phyloP scores from a whole-genome alignment of 1,140 invertebrate species.

The Polyergus mexicanus region DNA sequence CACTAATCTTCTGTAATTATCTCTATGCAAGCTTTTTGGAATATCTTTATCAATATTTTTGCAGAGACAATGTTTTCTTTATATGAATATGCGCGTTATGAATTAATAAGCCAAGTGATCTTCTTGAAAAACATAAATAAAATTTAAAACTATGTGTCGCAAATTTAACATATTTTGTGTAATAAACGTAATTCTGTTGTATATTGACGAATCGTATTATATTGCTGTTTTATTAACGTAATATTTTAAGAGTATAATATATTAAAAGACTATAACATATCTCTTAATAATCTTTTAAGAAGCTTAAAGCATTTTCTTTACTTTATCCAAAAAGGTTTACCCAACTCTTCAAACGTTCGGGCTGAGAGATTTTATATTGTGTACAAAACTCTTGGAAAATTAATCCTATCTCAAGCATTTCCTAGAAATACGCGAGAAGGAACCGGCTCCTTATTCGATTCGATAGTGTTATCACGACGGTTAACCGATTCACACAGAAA shows the following conservation, averaged over 20 bases:
- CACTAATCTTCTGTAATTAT: slow-evolving; percentile 44
- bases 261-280: too few species aligned
- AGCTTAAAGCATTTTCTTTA: neutral
- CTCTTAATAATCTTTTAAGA: neutral
- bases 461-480: neutral
- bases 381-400: neutral
- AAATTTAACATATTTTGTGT: neutral
- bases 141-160: neutral
- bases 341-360: too few species aligned
- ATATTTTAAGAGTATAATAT: too few species aligned
- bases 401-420: slow-evolving; percentile 1
- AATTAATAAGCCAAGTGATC: neutral
- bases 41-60: slow-evolving; percentile 16
- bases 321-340: neutral
- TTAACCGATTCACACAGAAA: slow-evolving; percentile 48
- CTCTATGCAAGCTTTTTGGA: neutral
- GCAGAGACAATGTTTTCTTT: neutral
- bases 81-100: neutral
- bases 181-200: neutral
- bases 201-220: neutral
- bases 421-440: neutral
- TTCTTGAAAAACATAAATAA: neutral
- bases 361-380: neutral
- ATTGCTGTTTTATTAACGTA: too few species aligned
- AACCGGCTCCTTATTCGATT: neutral